Base-by-base conservation (phyloP, 2,113 vertebrate species). In the Paradisaea rubra region DNA sequence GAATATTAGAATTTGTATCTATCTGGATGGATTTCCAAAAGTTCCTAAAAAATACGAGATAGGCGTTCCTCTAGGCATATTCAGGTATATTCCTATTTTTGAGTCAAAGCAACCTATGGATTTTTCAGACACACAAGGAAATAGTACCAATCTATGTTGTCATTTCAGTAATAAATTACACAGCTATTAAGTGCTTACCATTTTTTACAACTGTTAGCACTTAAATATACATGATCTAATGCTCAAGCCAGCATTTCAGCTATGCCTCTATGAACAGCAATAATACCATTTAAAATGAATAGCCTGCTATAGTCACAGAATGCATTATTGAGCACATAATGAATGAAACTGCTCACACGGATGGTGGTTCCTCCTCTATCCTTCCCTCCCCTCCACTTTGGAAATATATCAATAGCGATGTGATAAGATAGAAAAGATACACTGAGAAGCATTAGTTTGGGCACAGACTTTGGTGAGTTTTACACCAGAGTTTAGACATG, bases 191-290 rank as follows among this genome's bases (percentile, higher is more conserved):
- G 50, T 19, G 37, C 68, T 87, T 77, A 74, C 53, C 28, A 54
- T 89, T 83, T 93, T 93, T 84, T 53, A 80, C 44, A 83, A 56
- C 56, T 64, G 63, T 64, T 92, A 86, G 69, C 57, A 84, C 73
- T 90, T 93, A 95, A 93, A 94, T 89, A 93, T 35, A 78, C 25
- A 73, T 31, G 60, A 88, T 63, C 88, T 71, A 82, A 76, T 65
- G 69, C 65, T 86, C 52, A 80, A 50, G 23, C 59, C 71, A 88
- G 54, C 86, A 88, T 83, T 93, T 85, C 78, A 89, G 78, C 73
- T 91, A 87, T 82, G 81, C 70, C 42, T 91, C 87, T 73, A 91
- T n/a, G 81, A 88, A 86, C 82, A 95, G 72, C 4, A 2, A 94
- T 92, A 82, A 89, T 77, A 81, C 81, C 39, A 54, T 56, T 81